Evolutionary conservation across 2,888 invertebrate genomes (phyloP).

Genomic region (Morinoia aosen): DNA sequence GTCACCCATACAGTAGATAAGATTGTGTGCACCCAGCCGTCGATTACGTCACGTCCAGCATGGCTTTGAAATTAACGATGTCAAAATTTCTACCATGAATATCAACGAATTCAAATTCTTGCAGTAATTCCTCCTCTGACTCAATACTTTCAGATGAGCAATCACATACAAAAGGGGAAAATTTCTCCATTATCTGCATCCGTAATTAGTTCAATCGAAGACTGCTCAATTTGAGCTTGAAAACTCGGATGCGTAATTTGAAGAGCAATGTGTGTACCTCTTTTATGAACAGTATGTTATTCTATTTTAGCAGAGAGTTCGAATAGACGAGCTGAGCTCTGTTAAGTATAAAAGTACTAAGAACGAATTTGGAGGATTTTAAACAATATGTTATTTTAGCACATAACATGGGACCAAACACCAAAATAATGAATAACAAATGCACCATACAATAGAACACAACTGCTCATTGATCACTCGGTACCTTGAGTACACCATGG

Average conservation of each 20-base stretch:
- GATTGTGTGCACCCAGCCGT: neutral
- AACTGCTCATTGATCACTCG: neutral
- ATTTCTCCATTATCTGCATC: neutral
- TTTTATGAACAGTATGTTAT: too few relatives aligned
- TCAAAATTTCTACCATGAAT: neutral
- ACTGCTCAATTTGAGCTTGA: neutral
- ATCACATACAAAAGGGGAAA: neutral
- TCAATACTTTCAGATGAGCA: neutral
- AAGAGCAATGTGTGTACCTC: neutral
- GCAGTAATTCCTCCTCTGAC: neutral
- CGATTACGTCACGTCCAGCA: neutral
- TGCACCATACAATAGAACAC: neutral
- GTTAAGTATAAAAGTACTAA: too few relatives aligned
- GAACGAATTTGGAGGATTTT: neutral
- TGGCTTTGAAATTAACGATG: neutral
- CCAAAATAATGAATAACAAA: neutral
- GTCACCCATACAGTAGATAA: too few relatives aligned
- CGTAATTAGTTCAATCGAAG: neutral
- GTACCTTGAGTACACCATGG: constrained; percentile 19
- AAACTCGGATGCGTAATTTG: neutral
- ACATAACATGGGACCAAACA: neutral
- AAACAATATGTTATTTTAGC: neutral
- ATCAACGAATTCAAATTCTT: neutral
- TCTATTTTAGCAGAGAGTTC: too few relatives aligned
- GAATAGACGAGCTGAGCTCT: too few relatives aligned